These are phyloP conservation scores for Pristionchus maxplancki DNA, from an alignment of 2,888 invertebrate genomes.

Conservation along the genomic window DNA sequence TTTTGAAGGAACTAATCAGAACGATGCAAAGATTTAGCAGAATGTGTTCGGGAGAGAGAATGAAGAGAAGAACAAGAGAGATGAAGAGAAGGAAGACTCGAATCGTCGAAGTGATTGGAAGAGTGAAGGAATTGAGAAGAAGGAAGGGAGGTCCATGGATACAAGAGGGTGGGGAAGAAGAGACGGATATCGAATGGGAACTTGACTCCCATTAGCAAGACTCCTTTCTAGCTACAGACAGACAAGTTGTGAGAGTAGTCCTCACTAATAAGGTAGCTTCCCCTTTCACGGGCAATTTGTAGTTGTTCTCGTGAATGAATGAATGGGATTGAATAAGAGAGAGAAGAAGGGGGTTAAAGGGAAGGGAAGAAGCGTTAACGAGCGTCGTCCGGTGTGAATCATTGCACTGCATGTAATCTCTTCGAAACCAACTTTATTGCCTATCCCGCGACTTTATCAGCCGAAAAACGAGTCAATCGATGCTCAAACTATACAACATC, in stretches of 20 bases:
- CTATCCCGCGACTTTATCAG: constrained; percentile 38
- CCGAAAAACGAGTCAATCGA: constrained; percentile 22
- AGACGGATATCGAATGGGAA: constrained; percentile 11
- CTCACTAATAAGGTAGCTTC: background rate
- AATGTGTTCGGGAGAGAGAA: constrained; percentile 14
- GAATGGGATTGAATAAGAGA: constrained; percentile 30
- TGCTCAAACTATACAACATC: constrained; percentile 12
- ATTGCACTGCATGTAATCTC: constrained; percentile 12
- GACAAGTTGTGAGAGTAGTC: background rate
- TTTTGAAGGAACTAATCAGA: constrained; percentile 22
- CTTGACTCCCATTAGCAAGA: constrained; percentile 42
- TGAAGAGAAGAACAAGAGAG: constrained; percentile 1
- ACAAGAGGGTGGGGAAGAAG: background rate
- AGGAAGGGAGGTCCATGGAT: background rate
- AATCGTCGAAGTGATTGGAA: background rate
- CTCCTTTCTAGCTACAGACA: background rate
- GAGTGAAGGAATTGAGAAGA: constrained; percentile 18
- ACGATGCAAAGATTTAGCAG: background rate
- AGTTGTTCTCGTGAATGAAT: constrained; percentile 33
- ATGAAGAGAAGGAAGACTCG: background rate
- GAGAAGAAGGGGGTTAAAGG: constrained; percentile 18
- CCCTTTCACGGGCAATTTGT: background rate
- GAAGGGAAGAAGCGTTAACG: constrained; percentile 38
- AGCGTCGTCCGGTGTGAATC: constrained; percentile 41
- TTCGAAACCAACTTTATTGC: constrained; percentile 35